Evolutionary conservation across 1,140 invertebrate species (phyloP), one percentile per base, ranked within the genome.

Genomic region (Drosophila pandora): DNA sequence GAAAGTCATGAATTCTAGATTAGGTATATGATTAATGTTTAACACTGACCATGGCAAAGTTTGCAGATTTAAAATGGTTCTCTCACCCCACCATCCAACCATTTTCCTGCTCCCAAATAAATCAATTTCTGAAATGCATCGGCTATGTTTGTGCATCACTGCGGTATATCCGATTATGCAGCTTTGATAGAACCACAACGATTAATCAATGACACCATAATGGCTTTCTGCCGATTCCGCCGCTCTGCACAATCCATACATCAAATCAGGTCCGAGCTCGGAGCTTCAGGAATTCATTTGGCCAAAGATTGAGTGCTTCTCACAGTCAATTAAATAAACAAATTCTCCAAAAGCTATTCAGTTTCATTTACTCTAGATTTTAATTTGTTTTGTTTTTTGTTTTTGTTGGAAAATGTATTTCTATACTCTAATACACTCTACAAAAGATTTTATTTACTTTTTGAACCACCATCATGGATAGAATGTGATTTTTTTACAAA

Each of bases 1-100:
- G 57, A 60, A 72, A 54, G 67, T 55, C 68, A 72, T 73, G 70
- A 71, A 73, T 73, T 30, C 23, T 43, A 72, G 68, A 72, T 73
- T 73, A 72, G 57, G 45, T 49, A 22, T 54, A 61, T 54, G 50
- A 61, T 73, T 72, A 48, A 72, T 73, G 70, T 41, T 70, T 47
- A 28, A 52, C 48, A 34, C 55, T 72, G 67, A 72, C 67, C 50
- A n/a, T 52, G 60, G 25, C 32, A 32, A 39, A 43, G 58, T 49
- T 32, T 25, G 5, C 45, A 23, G 47, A 53, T 67, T 67, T 65
- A 64, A 64, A 67, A 67, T 70, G 30, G 0, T 21, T 43, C 2
- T n/a, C 13, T 2, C 12, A 37, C 10, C 12, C 34, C 10, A 37
- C 34, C 12, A 3, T 3, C 10, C 34, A n/a, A 12, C 34, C 34